Evolutionary conservation across 2,888 invertebrate genomes (phyloP), one percentile per base, ranked within the genome.

Genomic region (Protonemura montana): DNA sequence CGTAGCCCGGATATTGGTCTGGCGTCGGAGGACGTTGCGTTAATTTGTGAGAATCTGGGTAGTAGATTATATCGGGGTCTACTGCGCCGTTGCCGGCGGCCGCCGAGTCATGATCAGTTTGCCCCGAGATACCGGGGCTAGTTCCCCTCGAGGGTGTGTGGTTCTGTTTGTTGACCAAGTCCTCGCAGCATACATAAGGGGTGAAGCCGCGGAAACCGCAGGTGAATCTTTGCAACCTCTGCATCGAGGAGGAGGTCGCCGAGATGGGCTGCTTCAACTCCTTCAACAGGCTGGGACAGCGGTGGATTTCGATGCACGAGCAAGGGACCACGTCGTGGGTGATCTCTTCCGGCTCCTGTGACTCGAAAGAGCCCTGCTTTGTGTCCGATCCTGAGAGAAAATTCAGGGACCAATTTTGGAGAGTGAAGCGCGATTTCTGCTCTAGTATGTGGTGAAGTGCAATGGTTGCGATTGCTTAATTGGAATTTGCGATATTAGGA

Each of bases 131-230:
- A 21, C 21, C 59, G 21, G 21, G 16, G 59, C 21, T 41, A 41
- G 6, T 13, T 41, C 41, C 59, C 13, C 59, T 1, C 59, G 59
- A 21, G 13, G 59, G 59, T 21, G 6, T 13, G 2, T 59, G 59
- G 21, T 59, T 1, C 59, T 2, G 59, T 21, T 28, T 81, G 13
- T 13, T 76, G 7, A 27, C 76, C 76, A 76, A 27, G 27, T 84
- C 84, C 59, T 86, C 77, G 27, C 87, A 87, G 26, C 87, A 87
- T 3, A 87, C 87, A 26, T 86, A 59, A 27, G 87, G 87, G n/a
- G 42, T 85, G 87, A 87, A 86, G n/a, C 86, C 87, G 16, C 28
- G 30, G 85, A 87, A 87, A 25, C 85, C 87, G 26, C 87, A 87
- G 0, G 86, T 85, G 30, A 85, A 41, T 21, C 42, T n/a, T 25